Percentiles rank a stretch among this genome's conserved stretches.
phyloP scores from a whole-genome alignment of 2,888 invertebrate species.

The Crioceris asparagi region DNA sequence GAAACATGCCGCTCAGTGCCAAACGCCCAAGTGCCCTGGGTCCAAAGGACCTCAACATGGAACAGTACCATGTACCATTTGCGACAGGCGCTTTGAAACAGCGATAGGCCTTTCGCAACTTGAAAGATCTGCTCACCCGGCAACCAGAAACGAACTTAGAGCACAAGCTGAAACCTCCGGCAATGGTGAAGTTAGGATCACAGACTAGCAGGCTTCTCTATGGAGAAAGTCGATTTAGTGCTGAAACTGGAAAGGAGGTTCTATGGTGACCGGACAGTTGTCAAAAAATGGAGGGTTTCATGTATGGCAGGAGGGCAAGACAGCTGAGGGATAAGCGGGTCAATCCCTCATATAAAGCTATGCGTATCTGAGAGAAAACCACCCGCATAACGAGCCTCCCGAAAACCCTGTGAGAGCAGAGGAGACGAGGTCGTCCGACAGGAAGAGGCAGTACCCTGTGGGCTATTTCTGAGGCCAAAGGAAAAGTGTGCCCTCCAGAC shows the following conservation, averaged over 20 bases:
- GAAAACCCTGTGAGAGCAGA: neutral
- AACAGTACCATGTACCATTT: too few species aligned
- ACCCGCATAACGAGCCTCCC: neutral
- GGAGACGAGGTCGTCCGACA: too few species aligned
- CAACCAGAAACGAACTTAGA: slow-evolving; percentile 1
- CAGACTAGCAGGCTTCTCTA: neutral
- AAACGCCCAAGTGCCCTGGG: too few species aligned
- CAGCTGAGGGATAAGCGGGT: slow-evolving; percentile 1
- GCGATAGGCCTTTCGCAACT: neutral
- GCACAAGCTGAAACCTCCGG: neutral
- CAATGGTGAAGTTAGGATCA: too few species aligned
- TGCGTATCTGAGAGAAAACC: neutral
- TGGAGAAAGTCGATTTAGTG: neutral
- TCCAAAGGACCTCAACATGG: too few species aligned
- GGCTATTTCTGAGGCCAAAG: neutral
- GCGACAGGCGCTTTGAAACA: too few species aligned
- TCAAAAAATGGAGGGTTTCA: neutral
- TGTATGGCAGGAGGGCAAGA: neutral
- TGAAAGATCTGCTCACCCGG: slow-evolving; percentile 1
- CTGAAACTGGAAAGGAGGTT: slow-evolving; percentile 3
- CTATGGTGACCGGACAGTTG: neutral
- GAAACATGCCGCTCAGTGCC: too few species aligned
- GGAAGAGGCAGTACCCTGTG: neutral
- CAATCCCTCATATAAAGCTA: neutral
- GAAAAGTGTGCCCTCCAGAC: slow-evolving; percentile 6